Evolutionary conservation across 2,113 vertebrate species (phyloP).

Genomic region (Hymenochirus boettgeri): DNA sequence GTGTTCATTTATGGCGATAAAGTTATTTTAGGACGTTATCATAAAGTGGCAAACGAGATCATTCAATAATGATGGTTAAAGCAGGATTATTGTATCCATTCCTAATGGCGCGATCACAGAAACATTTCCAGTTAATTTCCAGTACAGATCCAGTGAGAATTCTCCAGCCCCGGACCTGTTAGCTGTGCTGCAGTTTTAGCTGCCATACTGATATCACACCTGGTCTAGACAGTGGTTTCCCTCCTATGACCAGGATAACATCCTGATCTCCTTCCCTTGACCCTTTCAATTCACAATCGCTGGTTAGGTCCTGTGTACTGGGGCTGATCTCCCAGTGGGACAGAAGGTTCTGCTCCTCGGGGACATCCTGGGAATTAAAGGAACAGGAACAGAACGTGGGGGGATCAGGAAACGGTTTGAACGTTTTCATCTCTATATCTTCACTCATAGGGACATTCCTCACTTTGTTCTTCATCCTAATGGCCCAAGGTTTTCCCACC

Average conservation of each 20-base stretch:
- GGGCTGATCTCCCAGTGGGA: slow-evolving; percentile 15
- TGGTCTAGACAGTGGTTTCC: slow-evolving; percentile 58
- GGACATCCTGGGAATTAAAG: neutral
- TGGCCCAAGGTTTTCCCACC: neutral
- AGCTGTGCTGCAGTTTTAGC: slow-evolving; percentile 53
- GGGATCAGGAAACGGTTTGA: slow-evolving; percentile 44
- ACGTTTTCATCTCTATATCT: slow-evolving; percentile 71
- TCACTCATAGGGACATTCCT: neutral
- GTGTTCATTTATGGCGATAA: no score
- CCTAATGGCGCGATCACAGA: no score
- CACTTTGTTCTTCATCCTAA: fast-evolving
- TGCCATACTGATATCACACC: slow-evolving; percentile 67
- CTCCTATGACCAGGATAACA: slow-evolving; percentile 70
- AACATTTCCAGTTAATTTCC: no score
- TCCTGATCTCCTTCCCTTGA: slow-evolving; percentile 47
- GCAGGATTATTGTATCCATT: no score
- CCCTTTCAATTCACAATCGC: neutral
- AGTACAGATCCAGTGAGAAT: no score
- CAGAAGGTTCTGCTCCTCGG: neutral
- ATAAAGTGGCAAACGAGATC: no score
- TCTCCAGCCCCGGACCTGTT: neutral
- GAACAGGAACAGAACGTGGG: slow-evolving; percentile 14
- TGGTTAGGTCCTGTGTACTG: neutral
- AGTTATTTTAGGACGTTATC: no score
- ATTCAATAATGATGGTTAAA: no score